These are phyloP conservation scores for Pygoscelis antarcticus DNA, from an alignment of 2,113 vertebrate species.

Conservation along the genomic window DNA sequence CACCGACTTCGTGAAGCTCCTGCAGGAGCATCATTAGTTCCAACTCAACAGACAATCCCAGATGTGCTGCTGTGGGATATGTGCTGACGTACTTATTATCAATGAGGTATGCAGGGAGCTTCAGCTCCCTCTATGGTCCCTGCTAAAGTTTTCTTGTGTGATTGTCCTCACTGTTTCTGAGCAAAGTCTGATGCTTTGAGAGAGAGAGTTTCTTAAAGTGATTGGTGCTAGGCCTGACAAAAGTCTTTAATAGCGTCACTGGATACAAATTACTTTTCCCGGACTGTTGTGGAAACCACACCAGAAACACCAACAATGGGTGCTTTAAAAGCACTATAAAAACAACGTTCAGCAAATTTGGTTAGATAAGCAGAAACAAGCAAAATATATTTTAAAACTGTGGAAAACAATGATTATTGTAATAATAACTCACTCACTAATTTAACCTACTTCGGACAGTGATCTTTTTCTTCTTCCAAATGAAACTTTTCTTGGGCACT, in stretches of 20 bases:
- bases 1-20: neutral
- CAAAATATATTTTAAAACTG: neutral
- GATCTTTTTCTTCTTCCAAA: neutral
- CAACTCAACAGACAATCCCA: neutral
- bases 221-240: slow-evolving; percentile 8
- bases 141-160: neutral
- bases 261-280: slow-evolving; percentile 14
- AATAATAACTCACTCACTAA: neutral
- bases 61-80: neutral
- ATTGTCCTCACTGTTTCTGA: neutral
- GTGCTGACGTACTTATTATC: neutral
- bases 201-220: slow-evolving; percentile 1
- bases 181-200: neutral
- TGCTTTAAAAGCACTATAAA: slow-evolving; percentile 7
- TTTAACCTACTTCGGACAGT: neutral
- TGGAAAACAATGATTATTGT: neutral
- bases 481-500: neutral
- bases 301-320: slow-evolving; percentile 30
- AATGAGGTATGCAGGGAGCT: neutral
- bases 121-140: neutral
- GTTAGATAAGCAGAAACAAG: slow-evolving; percentile 31
- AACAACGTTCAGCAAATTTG: neutral
- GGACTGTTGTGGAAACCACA: slow-evolving; percentile 51
- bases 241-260: neutral
- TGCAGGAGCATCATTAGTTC: neutral